Base-by-base conservation (phyloP, 2,797 vertebrate species). In the Pseudochaenichthys georgianus region DNA sequence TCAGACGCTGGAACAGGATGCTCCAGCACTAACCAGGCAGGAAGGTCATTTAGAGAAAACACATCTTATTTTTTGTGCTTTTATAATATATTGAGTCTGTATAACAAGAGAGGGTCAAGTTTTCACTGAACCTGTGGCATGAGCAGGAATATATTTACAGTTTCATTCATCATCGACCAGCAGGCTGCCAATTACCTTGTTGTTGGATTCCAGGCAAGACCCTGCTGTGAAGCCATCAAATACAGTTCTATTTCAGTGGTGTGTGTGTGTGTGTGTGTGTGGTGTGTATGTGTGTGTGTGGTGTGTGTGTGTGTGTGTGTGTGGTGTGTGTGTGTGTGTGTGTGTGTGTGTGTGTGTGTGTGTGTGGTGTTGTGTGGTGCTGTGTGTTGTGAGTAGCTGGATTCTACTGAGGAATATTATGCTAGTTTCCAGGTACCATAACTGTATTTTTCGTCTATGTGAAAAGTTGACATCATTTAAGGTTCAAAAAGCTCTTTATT, bases 191-290 rank as follows among this genome's bases (percentile, higher is more conserved):
- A 13, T 67, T 43, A 72, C 69, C 61, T 63, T 64, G n/a, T 43
- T 65, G 5, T 21, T 60, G 46, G 77, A 90, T 78, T 81, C 87
- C 16, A 75, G 65, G 86, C 82, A 90, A 91, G 60, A 59, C 57
- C 7, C 19, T 1, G 2, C 72, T 75, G 42, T 77, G 34, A 76
- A 62, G 79, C 42, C 64, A 64, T 81, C 23, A 1, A 42, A 34
- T 28, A 13, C 13, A 1, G 34, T 73, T 53, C 62, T 71, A 43
- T 70, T 75, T 81, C 31, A 42, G 65, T 58, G 63, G 48, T 47
- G 38, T 23, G 41, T 23, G 5, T n/a, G n/a, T n/a, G n/a, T n/a
- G n/a, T n/a, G n/a, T n/a, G n/a, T n/a, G n/a, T n/a, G n/a, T n/a
- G n/a, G 23, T 28, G 23, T 28, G 23, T 28, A 23, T 28, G 23